Conservation (phyloP, 2,888 invertebrate genomes). For the Dioctria linearis region DNA sequence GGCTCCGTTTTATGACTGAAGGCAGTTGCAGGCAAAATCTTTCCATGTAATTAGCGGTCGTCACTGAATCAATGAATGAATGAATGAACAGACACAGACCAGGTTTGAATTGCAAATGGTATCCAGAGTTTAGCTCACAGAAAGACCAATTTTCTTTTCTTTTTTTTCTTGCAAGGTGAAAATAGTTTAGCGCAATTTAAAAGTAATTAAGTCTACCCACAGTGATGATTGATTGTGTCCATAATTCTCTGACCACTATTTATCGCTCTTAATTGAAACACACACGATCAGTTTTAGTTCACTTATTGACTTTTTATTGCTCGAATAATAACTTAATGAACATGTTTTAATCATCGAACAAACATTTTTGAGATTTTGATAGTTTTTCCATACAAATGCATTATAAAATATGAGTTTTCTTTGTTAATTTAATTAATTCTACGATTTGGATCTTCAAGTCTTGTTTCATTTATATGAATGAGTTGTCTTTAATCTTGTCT, state of each 20-base stretch:
- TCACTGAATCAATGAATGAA: conserved; percentile 37
- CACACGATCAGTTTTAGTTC: no score
- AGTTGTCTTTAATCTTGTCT: no score
- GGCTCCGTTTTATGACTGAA: neutral
- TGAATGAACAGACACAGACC: conserved; percentile 8
- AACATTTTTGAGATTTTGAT: no score
- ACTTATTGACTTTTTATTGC: no score
- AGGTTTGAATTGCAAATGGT: conserved; percentile 37
- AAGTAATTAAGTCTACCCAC: conserved; percentile 36
- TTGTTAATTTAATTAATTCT: no score
- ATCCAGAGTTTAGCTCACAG: neutral
- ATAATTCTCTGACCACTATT: neutral
- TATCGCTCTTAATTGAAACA: no score
- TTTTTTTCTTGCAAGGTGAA: conserved; percentile 35
- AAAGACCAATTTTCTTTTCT: neutral
- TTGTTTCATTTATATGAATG: no score
- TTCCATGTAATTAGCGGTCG: conserved; percentile 34
- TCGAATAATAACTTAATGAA: no score
- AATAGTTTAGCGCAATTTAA: conserved; percentile 41
- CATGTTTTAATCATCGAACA: no score
- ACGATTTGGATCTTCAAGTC: no score
- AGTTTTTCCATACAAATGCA: no score
- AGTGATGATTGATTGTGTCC: conserved; percentile 5
- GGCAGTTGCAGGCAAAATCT: conserved; percentile 1
- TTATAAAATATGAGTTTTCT: no score